Evolutionary conservation across 2,888 invertebrate genomes (phyloP), one percentile per base, ranked within the genome.

Genomic region (Oscheius sp.): DNA sequence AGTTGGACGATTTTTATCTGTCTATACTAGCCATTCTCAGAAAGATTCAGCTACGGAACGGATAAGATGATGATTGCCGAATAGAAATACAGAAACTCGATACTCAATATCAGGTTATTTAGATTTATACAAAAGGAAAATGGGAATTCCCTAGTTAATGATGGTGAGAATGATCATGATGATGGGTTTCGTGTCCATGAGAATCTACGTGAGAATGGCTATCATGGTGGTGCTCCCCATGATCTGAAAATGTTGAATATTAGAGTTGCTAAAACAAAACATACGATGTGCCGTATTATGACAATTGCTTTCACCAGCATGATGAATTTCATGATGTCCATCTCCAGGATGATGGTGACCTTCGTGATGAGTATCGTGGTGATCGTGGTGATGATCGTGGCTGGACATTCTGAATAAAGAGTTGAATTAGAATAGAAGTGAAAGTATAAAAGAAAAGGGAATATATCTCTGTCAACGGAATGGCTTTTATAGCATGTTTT

Each of bases 301-400:
- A 26, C 41, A 41, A 17, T 59, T 41, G 4, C 28, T 28, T 8
- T 59, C 59, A 6, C 30, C 28, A 44, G 59, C 44, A 20, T 59
- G 59, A 26, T 59, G 59, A 30, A 44, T 44, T 2, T 59, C 54
- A 54, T 32, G 33, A n/a, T 54, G 54, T 54, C 54, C 54, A 24
- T 59, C 59, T 24, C 38, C 56, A 8, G 24, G 22, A 20, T 38
- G 41, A 36, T 59, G 59, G n/a, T 57, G 38, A 14, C 44, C n/a
- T n/a, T 41, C 44, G 28, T 41, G 44, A 28, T 59, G 59, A 30
- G 41, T 41, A 22, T 24, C 44, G 28, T 59, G 59, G 28, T 26
- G 14, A 44, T 59, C 59, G 59, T 59, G 59, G 28, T 59, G 59
- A 17, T 54, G 32, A 22, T 24, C 54, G 54, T 54, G 33, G 47